Evolutionary conservation across 2,797 vertebrate genomes (phyloP), one percentile per base, ranked within the genome.

Genomic region (Hyperoplus lanceolatus): DNA sequence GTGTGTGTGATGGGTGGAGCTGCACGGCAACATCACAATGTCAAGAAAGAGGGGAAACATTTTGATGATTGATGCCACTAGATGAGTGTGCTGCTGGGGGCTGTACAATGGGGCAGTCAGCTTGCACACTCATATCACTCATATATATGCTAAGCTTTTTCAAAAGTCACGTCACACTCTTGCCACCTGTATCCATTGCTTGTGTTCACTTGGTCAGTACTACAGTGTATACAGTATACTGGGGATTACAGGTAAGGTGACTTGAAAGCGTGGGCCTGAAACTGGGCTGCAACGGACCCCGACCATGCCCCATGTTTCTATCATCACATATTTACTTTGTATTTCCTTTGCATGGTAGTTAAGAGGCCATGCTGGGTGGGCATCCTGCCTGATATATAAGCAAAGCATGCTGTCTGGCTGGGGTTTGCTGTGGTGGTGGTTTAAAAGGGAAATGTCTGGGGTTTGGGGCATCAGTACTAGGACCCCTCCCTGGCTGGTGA

Each of bases 381-480:
- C n/a, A 49, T 80, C 18, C 13, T 70, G 54, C 29, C 48, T n/a
- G 21, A n/a, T 48, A 85, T 70, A 54, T 57, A 77, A 79, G 89
- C 88, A 90, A 77, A 79, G 89, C 88, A 90, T 92, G 87, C 46
- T 74, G 70, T 6, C 7, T 54, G 46, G 21, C 58, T 66, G 67
- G 53, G 58, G 53, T 8, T 48, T 70, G 62, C 41, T 65, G 39
- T 51, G 29, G 2, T 29, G 29, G 29, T 29, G 29, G 29, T 29
- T 29, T 29, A n/a, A 38, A 55, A 36, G 12, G 21, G 53, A 16
- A 49, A n/a, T 60, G 6, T 65, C 55, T 39, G 18, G 53, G 57
- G 16, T 64, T 41, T 14, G 65, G 45, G 39, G 36, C 12, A 2
- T 69, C 53, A 79, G 51, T 42, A 29, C n/a, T 62, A 60, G 38